Conservation (phyloP, 64 coral and sea anemone species). For the Porites australiensis region DNA sequence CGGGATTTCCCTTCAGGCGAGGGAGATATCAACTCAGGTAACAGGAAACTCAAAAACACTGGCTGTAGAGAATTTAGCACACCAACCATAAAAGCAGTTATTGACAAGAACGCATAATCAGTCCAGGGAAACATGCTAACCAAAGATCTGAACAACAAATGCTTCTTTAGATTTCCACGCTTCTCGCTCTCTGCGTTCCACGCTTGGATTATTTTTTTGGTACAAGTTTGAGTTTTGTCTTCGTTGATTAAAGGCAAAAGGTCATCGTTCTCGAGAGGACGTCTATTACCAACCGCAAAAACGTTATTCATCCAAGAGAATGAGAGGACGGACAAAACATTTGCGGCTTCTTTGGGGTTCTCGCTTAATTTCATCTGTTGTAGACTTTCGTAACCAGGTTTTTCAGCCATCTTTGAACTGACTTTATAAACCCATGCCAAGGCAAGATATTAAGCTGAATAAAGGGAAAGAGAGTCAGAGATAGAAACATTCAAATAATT, state of each 20-base stretch:
- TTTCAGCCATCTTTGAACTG: not conserved
- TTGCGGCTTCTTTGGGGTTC: constrained; percentile 32
- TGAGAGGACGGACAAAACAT: constrained; percentile 23
- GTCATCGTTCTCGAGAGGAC: constrained; percentile 49
- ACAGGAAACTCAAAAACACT: no score
- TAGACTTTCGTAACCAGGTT: constrained; percentile 9
- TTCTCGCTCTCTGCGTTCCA: not conserved
- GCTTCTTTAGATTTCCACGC: constrained; percentile 5
- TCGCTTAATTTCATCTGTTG: not conserved
- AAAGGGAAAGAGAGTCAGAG: no score
- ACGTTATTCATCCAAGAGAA: constrained; percentile 57
- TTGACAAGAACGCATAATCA: no score
- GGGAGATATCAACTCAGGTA: no score
- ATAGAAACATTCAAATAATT: no score
- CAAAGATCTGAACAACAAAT: not conserved
- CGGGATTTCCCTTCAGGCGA: no score
- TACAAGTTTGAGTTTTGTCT: constrained; percentile 17
- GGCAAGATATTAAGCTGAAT: no score
- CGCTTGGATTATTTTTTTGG: constrained; percentile 5
- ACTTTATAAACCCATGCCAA: no score
- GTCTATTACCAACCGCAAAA: constrained; percentile 16
- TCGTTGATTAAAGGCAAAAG: constrained; percentile 16
- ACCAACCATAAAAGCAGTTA: no score
- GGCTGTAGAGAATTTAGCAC: no score
- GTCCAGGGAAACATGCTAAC: no score